Base-by-base conservation (phyloP, 2,113 vertebrate genomes). In the Brevimyrus niger region DNA sequence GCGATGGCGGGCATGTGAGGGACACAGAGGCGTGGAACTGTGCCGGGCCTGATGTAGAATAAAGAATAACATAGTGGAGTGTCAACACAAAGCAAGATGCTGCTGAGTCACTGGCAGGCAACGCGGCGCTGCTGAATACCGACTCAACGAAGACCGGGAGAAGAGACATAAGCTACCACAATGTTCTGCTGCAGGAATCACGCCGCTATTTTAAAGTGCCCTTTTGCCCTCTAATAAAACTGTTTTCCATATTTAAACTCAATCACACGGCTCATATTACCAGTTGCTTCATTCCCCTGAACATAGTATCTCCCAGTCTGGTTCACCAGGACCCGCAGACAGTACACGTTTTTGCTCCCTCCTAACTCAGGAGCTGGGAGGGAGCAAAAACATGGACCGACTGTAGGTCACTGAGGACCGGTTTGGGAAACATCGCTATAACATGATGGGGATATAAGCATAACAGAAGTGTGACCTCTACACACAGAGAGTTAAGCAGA, bases 271-370 rank as follows among this genome's bases (percentile, higher is more conserved):
- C 90, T 92, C 93, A 94, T 90, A 90, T 93, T 91, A 90, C 90
- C 93, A 89, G 91, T 91, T 92, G 92, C 94, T 95, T 94, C 94
- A 94, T 95, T 94, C 95, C 93, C 91, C 94, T 17, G 4, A 69
- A 69, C n/a, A 27, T 3, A 31, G n/a, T 13, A 11, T 27, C 13
- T 13, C 61, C 8, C 11, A 69, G 4, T 69, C 58, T 2, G 2
- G 58, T 61, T 23, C 27, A 27, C n/a, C 9, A 9, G 61, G 61
- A 65, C 61, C 61, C 61, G 27, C 8, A 65, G 58, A 65, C 23
- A 69, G 61, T 69, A 1, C 61, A 31, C 61, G 3, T 31, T 69
- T 69, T 69, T 13, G n/a, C 61, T 69, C 61, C 61, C 61, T 69
- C 61, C 10, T 11, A 31, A 31, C 10, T n/a, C n/a, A 31, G 10